phyloP scores from a whole-genome alignment of 1,140 invertebrate genomes.

The Lineus longissimus region DNA sequence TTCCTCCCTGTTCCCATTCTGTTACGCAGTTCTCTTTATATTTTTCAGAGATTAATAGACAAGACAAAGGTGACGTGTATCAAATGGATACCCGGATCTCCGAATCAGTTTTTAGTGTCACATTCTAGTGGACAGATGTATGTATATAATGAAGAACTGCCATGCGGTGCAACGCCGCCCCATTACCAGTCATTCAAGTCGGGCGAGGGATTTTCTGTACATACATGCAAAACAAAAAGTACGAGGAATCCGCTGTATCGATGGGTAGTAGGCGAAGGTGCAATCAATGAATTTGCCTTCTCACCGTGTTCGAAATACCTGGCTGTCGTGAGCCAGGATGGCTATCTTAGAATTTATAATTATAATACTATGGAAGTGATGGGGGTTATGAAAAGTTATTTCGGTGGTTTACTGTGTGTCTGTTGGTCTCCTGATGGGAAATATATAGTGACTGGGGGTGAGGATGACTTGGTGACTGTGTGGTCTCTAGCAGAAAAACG shows the following conservation, averaged over 20 bases:
- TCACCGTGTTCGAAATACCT: conserved; percentile 89
- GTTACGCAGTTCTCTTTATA: conserved; percentile 31
- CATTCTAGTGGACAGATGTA: conserved; percentile 96
- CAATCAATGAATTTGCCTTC: conserved; percentile 95
- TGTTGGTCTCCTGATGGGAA: conserved; percentile 97
- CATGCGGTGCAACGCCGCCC: conserved; percentile 76
- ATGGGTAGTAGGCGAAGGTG: conserved; percentile 66
- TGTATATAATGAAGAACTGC: conserved; percentile 93
- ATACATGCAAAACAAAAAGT: conserved; percentile 94
- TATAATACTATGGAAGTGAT: conserved; percentile 95
- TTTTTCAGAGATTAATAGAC: conserved; percentile 89
- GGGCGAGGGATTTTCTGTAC: conserved; percentile 88
- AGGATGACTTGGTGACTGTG: conserved; percentile 98
- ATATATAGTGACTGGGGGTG: conserved; percentile 93
- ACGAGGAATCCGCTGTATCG: conserved; percentile 89
- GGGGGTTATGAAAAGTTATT: conserved; percentile 80
- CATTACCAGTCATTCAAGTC: conserved; percentile 93
- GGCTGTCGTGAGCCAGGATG: conserved; percentile 80
- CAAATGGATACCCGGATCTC: conserved; percentile 91
- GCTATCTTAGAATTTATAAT: conserved; percentile 92
- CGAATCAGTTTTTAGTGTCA: conserved; percentile 88
- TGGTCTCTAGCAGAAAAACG: conserved; percentile 90
- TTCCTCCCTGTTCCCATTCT: no score
- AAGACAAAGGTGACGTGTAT: conserved; percentile 98
- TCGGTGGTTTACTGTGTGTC: conserved; percentile 89